Evolutionary conservation across 2,797 vertebrate species (phyloP).

Genomic region (Crenichthys baileyi): DNA sequence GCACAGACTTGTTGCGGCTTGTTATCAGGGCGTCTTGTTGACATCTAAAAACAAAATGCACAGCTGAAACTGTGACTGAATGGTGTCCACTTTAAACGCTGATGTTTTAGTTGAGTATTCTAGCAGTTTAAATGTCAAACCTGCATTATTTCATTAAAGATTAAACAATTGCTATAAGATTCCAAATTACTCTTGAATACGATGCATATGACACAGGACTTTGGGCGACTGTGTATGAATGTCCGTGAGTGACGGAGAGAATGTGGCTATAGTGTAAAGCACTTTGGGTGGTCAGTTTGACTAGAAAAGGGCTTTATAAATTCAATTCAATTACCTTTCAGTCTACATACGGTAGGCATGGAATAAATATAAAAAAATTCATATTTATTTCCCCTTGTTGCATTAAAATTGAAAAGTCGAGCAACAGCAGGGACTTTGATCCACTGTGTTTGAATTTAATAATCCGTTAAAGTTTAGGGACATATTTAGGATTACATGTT

Average conservation of each 20-base stretch:
- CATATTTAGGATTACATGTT: not conserved
- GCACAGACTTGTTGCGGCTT: slow-evolving; percentile 40
- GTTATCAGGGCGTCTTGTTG: slow-evolving; percentile 33
- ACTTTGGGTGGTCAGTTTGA: not conserved
- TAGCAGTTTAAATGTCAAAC: not conserved
- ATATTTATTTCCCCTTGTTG: not conserved
- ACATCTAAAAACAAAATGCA: slow-evolving; percentile 4
- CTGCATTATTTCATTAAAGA: not conserved
- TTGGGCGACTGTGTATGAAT: not conserved
- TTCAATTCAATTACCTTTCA: not conserved
- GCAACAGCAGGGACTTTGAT: too few relatives aligned
- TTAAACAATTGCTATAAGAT: not conserved
- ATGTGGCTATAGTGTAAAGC: not conserved
- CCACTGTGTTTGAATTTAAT: too few relatives aligned
- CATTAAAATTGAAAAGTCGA: not conserved
- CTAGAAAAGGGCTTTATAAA: not conserved
- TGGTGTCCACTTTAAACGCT: not conserved
- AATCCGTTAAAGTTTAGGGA: too few relatives aligned
- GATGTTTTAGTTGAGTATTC: not conserved
- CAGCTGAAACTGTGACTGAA: not conserved
- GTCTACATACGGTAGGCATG: not conserved
- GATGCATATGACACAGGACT: not conserved
- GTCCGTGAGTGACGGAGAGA: not conserved
- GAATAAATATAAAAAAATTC: not conserved
- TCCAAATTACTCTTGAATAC: not conserved